Evolutionary conservation across 2,888 invertebrate species (phyloP).

Genomic region (Drosophila algonquin): DNA sequence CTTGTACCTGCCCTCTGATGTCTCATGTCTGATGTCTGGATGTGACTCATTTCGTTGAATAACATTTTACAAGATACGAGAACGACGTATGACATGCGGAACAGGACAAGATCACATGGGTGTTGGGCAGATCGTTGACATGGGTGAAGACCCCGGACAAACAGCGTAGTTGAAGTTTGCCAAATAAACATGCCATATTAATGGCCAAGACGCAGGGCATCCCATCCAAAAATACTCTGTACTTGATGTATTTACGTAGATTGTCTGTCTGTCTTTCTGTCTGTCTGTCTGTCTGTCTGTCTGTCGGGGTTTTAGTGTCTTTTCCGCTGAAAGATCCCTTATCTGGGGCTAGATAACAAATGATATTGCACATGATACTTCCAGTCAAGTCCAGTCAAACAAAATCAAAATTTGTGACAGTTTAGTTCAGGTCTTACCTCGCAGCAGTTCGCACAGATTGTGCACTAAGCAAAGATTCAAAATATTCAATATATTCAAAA

Average conservation of each 20-base stretch:
- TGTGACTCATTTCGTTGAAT: constrained; percentile 29
- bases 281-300: too few species aligned
- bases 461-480: constrained; percentile 22
- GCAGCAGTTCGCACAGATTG: constrained; percentile 14
- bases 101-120: constrained; percentile 43
- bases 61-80: constrained; percentile 12
- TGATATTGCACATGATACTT: constrained; percentile 33
- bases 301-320: constrained; percentile 16
- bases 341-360: constrained; percentile 36
- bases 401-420: constrained; percentile 28
- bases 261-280: constrained; percentile 18
- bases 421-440: constrained; percentile 26
- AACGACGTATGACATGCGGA: constrained; percentile 12
- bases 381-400: constrained; percentile 13
- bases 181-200: constrained; percentile 46
- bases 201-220: constrained; percentile 44
- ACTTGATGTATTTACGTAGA: constrained; percentile 69
- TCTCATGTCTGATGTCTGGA: too few species aligned
- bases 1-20: constrained; percentile 1
- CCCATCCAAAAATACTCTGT: constrained; percentile 64
- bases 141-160: constrained; percentile 31
- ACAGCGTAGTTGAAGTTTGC: constrained; percentile 34
- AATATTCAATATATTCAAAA: neutral
- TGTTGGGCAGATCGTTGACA: constrained; percentile 37
- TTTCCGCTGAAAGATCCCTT: constrained; percentile 36